Percentiles rank a stretch among this genome's conserved stretches.
Conservation (phyloP, 2,888 invertebrate species). For the Limnephilus lunatus region DNA sequence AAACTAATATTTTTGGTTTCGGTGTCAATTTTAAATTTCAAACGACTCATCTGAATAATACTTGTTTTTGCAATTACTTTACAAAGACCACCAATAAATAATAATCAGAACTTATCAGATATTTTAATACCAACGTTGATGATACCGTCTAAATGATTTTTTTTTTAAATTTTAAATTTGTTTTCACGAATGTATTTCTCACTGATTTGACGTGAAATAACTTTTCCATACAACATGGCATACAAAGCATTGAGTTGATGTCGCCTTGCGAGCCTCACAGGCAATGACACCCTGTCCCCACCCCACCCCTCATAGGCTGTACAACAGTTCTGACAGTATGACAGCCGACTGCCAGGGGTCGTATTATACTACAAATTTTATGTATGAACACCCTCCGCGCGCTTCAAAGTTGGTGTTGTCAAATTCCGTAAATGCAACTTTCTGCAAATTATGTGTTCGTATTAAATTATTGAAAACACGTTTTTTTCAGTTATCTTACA, state of each 20-base stretch:
- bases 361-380: constrained; percentile 23
- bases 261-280: not conserved
- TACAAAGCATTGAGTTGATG: not conserved
- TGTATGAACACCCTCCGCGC: constrained; percentile 13
- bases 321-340: constrained; percentile 7
- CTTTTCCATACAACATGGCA: not conserved
- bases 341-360: constrained; percentile 27
- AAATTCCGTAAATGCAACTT: not conserved
- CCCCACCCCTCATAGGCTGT: constrained; percentile 2
- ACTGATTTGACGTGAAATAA: not conserved
- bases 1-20: too few species aligned
- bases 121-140: not conserved
- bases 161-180: not conserved
- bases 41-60: too few species aligned
- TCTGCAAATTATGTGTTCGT: not conserved
- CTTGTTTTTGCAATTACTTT: too few species aligned
- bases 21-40: too few species aligned
- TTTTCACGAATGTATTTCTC: not conserved
- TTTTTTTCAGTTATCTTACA: too few species aligned
- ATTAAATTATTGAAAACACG: too few species aligned
- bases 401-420: not conserved
- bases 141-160: not conserved
- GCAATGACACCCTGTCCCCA: not conserved
- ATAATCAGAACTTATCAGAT: too few species aligned
- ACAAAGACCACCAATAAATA: too few species aligned